Evolutionary conservation across 2,888 invertebrate species (phyloP), one percentile per base, ranked within the genome.

Genomic region (Xestia ashworthii): DNA sequence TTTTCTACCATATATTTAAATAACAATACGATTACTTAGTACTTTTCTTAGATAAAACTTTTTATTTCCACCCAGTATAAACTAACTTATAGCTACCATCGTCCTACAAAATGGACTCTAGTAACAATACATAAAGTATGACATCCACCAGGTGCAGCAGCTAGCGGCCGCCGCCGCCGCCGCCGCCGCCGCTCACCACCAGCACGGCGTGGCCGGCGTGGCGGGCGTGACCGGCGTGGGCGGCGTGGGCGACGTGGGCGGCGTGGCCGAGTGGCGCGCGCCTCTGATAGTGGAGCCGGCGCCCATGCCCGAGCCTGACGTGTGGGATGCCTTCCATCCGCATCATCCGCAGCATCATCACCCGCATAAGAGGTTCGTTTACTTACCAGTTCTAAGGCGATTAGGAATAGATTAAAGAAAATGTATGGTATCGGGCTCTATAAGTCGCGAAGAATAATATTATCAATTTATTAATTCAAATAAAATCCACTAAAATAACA

Each of bases 231-330:
- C 95, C 84, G 98, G 98, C 92, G 99, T 98, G 71, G 91, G 82
- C 50, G 93, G 87, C 77, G 93, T 87, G 78, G 92, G 82, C 25
- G 93, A 86, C 82, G 93, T 89, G 77, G 87, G 80, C 12, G 93
- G 91, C 83, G 96, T 95, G 87, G 93, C 88, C 83, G 96, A 96
- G 94, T 99, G 99, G 94, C 99, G 99, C 53, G 99, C 99, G 73
- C 99, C 99, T 71, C 99, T 99, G 97, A 98, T 99, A 90, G 99
- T 98, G 86, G 98, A 98, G 91, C 96, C 96, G 2, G 95, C 95
- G 88, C 96, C 95, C 84, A 93, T 96, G 88, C 92, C 94, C 25
- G 96, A 96, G 66, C 94, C 95, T 12, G 96, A 96, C 88, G 95
- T 93, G 32, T 96, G 96, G 94, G 96, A 96, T 85, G 90, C 93